phyloP scores from a whole-genome alignment of 2,888 invertebrate genomes.

The Lordiphosa fenestrarum region DNA sequence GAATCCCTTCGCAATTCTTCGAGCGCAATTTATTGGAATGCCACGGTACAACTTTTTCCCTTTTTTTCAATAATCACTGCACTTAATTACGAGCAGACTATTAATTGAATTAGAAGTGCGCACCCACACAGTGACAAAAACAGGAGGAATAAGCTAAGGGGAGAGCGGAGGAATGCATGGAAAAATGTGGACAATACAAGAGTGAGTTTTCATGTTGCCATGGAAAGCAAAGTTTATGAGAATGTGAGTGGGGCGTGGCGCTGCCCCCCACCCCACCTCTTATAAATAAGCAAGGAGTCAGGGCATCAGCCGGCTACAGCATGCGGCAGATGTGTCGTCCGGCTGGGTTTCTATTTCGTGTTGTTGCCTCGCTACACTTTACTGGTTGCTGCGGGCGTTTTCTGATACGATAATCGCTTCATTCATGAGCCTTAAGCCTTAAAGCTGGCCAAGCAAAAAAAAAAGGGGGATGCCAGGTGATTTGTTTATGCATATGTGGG shows the following conservation, averaged over 20 bases:
- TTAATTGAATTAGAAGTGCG: slow-evolving; percentile 54
- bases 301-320: slow-evolving; percentile 7
- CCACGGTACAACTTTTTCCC: slow-evolving; percentile 8
- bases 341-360: slow-evolving; percentile 17
- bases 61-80: slow-evolving; percentile 48
- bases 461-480: slow-evolving; percentile 22
- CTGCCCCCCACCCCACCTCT: slow-evolving; percentile 30
- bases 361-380: slow-evolving; percentile 47
- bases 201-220: slow-evolving; percentile 29
- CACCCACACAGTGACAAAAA: slow-evolving; percentile 8
- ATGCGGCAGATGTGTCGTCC: slow-evolving; percentile 10
- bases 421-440: slow-evolving; percentile 64
- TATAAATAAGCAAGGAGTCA: slow-evolving; percentile 36
- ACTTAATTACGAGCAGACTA: slow-evolving; percentile 45
- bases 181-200: slow-evolving; percentile 20
- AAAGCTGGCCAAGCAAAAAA: slow-evolving; percentile 22
- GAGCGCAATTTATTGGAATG: slow-evolving; percentile 28
- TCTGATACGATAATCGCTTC: slow-evolving; percentile 67
- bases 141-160: neutral
- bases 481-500: no score
- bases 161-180: slow-evolving; percentile 3
- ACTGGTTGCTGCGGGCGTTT: slow-evolving; percentile 36
- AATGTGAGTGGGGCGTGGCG: slow-evolving; percentile 13
- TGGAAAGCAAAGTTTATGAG: slow-evolving; percentile 46
- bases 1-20: slow-evolving; percentile 1